These are phyloP conservation scores for Epicampocera succincta DNA, from an alignment of 2,888 invertebrate genomes.

Conservation along the genomic window DNA sequence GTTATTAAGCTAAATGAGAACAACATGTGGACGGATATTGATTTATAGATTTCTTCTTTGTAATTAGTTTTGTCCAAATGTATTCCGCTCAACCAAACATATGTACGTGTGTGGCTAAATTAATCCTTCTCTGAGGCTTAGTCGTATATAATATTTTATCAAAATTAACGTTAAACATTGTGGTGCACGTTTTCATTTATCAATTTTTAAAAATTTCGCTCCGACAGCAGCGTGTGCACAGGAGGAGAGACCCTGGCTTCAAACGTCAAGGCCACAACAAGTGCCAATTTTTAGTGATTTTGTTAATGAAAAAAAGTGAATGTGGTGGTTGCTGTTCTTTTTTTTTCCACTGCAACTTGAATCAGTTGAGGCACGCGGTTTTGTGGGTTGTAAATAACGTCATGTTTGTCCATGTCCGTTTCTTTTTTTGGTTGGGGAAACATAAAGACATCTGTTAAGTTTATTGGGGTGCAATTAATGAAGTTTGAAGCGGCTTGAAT, in stretches of 20 bases:
- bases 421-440: too few relatives aligned
- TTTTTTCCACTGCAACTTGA: constrained; percentile 1
- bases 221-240: neutral
- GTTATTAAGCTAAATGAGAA: too few relatives aligned
- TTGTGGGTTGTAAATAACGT: neutral
- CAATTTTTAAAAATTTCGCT: neutral
- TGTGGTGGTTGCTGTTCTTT: neutral
- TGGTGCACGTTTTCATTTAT: neutral
- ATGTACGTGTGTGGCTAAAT: too few relatives aligned
- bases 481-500: too few relatives aligned
- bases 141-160: neutral
- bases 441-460: too few relatives aligned
- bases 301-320: constrained; percentile 9
- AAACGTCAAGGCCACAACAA: neutral
- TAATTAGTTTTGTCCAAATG: too few relatives aligned
- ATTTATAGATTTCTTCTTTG: too few relatives aligned
- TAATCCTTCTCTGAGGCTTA: too few relatives aligned
- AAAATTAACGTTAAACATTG: neutral
- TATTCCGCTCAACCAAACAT: too few relatives aligned
- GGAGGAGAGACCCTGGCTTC: neutral
- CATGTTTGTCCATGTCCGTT: too few relatives aligned
- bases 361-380: neutral
- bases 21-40: too few relatives aligned
- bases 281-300: constrained; percentile 34
- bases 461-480: too few relatives aligned